These are phyloP conservation scores for Zaprionus obscuricornis DNA, from an alignment of 2,888 invertebrate species.

Conservation along the genomic window DNA sequence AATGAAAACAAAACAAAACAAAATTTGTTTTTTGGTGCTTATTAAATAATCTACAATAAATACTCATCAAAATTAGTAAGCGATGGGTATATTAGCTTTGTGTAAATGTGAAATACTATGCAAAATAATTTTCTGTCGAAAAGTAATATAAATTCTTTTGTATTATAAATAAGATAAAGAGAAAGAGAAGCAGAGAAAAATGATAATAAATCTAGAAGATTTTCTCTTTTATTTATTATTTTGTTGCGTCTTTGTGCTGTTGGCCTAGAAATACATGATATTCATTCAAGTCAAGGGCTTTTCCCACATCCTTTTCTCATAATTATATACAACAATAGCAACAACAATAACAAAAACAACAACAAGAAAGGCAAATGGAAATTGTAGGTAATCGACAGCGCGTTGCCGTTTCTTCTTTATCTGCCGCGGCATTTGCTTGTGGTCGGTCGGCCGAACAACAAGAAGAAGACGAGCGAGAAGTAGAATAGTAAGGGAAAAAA, in stretches of 20 bases:
- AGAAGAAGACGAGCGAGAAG: no score
- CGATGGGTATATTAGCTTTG: no score
- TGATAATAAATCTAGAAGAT: not conserved
- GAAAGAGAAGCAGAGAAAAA: no score
- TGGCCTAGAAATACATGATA: conserved; percentile 31
- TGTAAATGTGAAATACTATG: no score
- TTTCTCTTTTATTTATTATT: not conserved
- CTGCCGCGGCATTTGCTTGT: no score
- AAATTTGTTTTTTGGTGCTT: no score
- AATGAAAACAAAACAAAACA: conserved; percentile 7
- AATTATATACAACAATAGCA: conserved; percentile 53
- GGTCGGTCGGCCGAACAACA: no score
- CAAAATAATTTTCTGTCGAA: no score
- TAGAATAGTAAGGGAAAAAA: conserved; percentile 41
- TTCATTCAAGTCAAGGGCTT: conserved; percentile 73
- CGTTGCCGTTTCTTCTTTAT: conserved; percentile 55
- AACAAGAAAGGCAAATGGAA: conserved; percentile 38
- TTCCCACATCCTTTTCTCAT: conserved; percentile 70
- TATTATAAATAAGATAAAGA: conserved; percentile 11
- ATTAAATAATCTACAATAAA: no score
- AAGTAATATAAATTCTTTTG: not conserved
- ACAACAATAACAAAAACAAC: conserved; percentile 30
- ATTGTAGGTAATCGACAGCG: conserved; percentile 63
- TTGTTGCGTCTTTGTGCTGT: conserved; percentile 1
- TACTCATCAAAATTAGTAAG: no score